Base-by-base conservation (phyloP, 2,113 vertebrate genomes). In the Glareola pratincola region DNA sequence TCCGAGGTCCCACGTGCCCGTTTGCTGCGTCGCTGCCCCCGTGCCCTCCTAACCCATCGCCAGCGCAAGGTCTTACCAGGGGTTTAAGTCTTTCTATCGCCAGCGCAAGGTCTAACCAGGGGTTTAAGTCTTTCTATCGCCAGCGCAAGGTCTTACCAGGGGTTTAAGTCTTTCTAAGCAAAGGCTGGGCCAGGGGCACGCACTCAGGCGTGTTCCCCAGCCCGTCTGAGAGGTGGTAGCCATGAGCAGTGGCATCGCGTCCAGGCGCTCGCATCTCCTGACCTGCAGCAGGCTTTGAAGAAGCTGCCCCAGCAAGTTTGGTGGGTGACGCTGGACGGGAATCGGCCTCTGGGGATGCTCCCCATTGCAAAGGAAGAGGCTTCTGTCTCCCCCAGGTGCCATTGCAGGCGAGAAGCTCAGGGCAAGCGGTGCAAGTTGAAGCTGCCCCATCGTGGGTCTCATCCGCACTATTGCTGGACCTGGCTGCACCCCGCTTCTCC, bases 1-100 rank as follows among this genome's bases (percentile, higher is more conserved):
- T 56, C 53, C 0, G 0, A 67, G 64, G 51, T 81, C 51, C 66
- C 0, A 0, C 6, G 1, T 21, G 68, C 64, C 64, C 54, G 48
- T 51, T 81, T 54, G 14, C n/a, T 30, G 7, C 15, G 21, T 34
- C 57, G 14, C 67, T 68, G 57, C 21, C 32, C 30, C 36, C 0
- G 0, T n/a, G 36, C 51, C 30, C 48, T 62, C 39, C 74, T 56
- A 36, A 37, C 60, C 24, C 21, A 11, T 8, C 0, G 0, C 32
- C 53, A 60, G 37, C 4, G 22, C 60, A 34, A 78, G 74, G 48
- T 32, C 39, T 39, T 10, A 37, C 10, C 1, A 3, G 34, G 29
- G 30, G 22, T 19, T 87, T 43, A 8, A n/a, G n/a, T n/a, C n/a
- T n/a, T n/a, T n/a, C n/a, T n/a, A n/a, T n/a, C n/a, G n/a, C n/a